A percentile compares a stretch with the other conserved stretches of the same genome.
These are phyloP conservation scores for Nebria ingens DNA, from an alignment of 1,140 invertebrate genomes.

Conservation along the genomic window DNA sequence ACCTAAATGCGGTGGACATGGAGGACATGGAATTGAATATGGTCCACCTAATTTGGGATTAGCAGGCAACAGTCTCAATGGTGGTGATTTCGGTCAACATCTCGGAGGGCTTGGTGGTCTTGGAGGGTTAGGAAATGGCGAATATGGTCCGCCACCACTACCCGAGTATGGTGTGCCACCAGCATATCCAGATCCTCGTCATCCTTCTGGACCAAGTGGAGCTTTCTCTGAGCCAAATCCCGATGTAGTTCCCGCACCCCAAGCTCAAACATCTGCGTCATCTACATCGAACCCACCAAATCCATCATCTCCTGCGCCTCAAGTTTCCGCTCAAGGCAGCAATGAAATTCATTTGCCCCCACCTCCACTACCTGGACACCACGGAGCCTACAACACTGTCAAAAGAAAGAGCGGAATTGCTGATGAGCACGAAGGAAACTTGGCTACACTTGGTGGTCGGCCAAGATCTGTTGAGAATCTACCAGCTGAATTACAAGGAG, in stretches of 20 bases:
- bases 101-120: slow-evolving; percentile 56
- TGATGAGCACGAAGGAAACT: slow-evolving; percentile 62
- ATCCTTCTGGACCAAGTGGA: slow-evolving; percentile 67
- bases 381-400: slow-evolving; percentile 66
- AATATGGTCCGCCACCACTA: slow-evolving; percentile 57
- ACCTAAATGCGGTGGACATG: slow-evolving; percentile 66
- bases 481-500: slow-evolving; percentile 57
- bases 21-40: slow-evolving; percentile 47
- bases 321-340: slow-evolving; percentile 27
- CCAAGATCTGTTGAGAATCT: slow-evolving; percentile 72
- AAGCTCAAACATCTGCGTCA: slow-evolving; percentile 54
- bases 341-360: slow-evolving; percentile 64
- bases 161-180: slow-evolving; percentile 63
- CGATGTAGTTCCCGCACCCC: slow-evolving; percentile 65
- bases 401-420: slow-evolving; percentile 65
- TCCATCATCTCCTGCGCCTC: slow-evolving; percentile 53
- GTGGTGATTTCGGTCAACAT: slow-evolving; percentile 57
- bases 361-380: slow-evolving; percentile 66
- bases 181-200: slow-evolving; percentile 69
- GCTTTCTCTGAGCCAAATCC: slow-evolving; percentile 73
- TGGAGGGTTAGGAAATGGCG: slow-evolving; percentile 46
- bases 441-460: slow-evolving; percentile 69
- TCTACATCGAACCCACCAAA: slow-evolving; percentile 52
- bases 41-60: slow-evolving; percentile 51
- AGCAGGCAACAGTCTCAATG: slow-evolving; percentile 40